phyloP scores from a whole-genome alignment of 2,113 vertebrate genomes.

The Polypterus senegalus region DNA sequence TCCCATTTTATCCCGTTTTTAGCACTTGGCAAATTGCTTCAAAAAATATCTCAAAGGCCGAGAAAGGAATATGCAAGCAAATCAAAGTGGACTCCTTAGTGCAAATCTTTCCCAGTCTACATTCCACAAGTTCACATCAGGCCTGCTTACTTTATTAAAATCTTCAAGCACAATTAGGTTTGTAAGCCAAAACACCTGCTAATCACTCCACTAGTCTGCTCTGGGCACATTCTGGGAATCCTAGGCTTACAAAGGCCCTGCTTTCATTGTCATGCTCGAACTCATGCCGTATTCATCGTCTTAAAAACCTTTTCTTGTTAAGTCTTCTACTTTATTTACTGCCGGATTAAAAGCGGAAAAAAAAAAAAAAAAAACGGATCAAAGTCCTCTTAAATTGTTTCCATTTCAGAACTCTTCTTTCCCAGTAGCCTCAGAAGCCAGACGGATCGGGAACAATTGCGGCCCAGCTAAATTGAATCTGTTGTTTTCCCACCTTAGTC shows the following conservation, averaged over 20 bases:
- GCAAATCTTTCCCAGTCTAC: not conserved
- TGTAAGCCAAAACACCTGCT: not conserved
- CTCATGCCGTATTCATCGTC: not conserved
- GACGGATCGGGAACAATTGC: conserved; percentile 12
- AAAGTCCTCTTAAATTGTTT: conserved; percentile 54
- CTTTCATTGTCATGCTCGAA: not conserved
- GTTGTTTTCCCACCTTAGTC: conserved; percentile 38
- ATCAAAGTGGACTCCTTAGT: no score
- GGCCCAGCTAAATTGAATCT: conserved; percentile 45
- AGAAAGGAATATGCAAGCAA: no score
- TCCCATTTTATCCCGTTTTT: no score
- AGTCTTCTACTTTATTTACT: not conserved
- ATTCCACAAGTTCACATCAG: not conserved
- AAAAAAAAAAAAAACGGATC: conserved; percentile 40
- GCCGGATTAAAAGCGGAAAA: no score
- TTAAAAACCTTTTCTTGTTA: not conserved
- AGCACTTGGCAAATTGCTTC: no score
- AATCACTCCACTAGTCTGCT: not conserved
- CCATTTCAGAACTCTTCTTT: conserved; percentile 54
- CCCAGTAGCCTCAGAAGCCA: conserved; percentile 45
- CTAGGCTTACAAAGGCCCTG: not conserved
- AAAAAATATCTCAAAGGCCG: no score
- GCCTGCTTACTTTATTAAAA: not conserved
- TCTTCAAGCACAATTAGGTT: not conserved
- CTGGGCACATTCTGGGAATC: not conserved